Evolutionary conservation across 2,113 vertebrate genomes (phyloP), one percentile per base, ranked within the genome.

Genomic region (Oncorhynchus kisutch): DNA sequence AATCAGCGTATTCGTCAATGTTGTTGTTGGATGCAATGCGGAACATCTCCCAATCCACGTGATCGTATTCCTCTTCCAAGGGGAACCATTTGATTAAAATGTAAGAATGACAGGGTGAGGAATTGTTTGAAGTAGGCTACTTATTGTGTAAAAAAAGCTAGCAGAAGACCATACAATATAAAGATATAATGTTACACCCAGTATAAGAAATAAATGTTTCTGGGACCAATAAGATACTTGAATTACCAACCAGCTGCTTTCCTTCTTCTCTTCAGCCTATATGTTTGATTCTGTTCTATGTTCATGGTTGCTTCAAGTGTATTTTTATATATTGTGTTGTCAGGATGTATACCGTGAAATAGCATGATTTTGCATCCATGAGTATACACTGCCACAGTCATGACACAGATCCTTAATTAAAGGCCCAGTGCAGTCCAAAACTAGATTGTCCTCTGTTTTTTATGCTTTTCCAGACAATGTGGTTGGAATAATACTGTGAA

Each of bases 371-470:
- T 62, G 18, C 39, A 45, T 9, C 39, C 6, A 16, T 14, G 3
- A 5, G 14, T 16, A 54, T 14, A 54, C 1, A 34, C 66, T 51
- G 39, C 39, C 39, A 45, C 70, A 86, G 84, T 91, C 86, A 84
- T 20, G 82, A 91, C 80, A 82, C 82, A 71, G 72, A 77, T 81
- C 74, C 84, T 85, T 92, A 95, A 96, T 85, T 92, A 95, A 96
- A 45, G 39, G 39, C 39, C 39, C 39, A 45, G 39, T 45, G 39
- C 39, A 11, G 9, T 45, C 39, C 2, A 45, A 11, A 45, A 45
- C 8, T 8, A 9, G 39, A 45, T 45, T 45, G 7, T 45, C 39
- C 39, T 45, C 8, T 11, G 39, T 11, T 45, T 45, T 45, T 1
- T 9, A 45, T 45, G 8, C 8, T 1, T 45, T 45, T 45, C 39